A percentile compares a stretch with the other conserved stretches of the same genome.
Conservation (phyloP, 2,888 invertebrate species). For the Spatulosminthurus flaviceps region DNA sequence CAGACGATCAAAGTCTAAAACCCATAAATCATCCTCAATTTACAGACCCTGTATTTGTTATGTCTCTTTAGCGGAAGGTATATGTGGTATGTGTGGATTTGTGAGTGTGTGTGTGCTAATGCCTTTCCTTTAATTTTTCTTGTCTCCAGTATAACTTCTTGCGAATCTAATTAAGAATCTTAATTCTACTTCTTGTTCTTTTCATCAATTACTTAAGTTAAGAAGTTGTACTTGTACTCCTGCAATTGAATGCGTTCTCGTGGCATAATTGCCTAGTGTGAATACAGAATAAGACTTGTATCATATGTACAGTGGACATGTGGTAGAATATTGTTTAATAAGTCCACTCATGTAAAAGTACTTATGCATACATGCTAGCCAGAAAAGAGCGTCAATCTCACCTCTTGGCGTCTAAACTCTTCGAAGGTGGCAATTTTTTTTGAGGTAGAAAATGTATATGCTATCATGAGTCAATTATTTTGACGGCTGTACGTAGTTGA, state of each 20-base stretch:
- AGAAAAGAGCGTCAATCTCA: background rate
- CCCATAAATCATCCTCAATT: constrained; percentile 37
- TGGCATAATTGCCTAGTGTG: background rate
- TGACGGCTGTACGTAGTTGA: constrained; percentile 20
- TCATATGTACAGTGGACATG: background rate
- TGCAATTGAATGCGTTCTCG: background rate
- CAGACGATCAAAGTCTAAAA: constrained; percentile 19
- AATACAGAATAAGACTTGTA: background rate
- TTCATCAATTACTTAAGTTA: constrained; percentile 1
- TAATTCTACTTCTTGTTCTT: constrained; percentile 8
- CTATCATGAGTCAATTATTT: constrained; percentile 23
- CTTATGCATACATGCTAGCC: background rate
- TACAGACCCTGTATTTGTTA: constrained; percentile 23
- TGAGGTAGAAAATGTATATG: constrained; percentile 7
- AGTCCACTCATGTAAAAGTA: constrained; percentile 8
- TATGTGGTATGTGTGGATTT: too few species aligned
- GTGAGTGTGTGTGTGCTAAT: background rate
- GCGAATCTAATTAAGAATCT: constrained; percentile 18
- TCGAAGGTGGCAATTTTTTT: constrained; percentile 16
- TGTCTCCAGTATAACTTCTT: background rate
- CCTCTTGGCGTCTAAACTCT: background rate
- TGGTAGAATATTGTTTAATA: background rate
- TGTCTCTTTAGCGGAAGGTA: background rate
- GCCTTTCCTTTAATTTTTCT: constrained; percentile 16
- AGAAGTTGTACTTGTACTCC: constrained; percentile 12